Evolutionary conservation across 2,888 invertebrate genomes (phyloP), one percentile per base, ranked within the genome.

Genomic region (Ophion obscuratus): DNA sequence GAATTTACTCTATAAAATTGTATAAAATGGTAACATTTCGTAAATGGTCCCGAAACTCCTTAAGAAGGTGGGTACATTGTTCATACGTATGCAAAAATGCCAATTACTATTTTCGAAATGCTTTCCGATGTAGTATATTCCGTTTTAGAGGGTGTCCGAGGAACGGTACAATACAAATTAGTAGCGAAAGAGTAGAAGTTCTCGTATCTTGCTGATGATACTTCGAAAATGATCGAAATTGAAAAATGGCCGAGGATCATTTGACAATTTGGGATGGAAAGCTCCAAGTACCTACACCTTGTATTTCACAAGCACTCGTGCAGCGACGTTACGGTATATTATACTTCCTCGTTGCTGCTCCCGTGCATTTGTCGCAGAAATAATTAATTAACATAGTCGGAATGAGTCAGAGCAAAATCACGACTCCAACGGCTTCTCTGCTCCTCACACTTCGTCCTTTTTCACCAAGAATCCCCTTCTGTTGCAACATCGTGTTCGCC

Each of bases 361-460:
- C 73, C 67, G 64, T 62, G 82, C 90, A 91, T 92, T 91, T 91
- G 89, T 91, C 90, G 80, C 89, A 77, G 90, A 89, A 92, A 92
- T 92, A 92, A 92, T 92, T 92, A 92, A 92, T 92, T 92, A 92
- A 90, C 90, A 88, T 27, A 47, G 53, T 61, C 81, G 40, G 81
- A 81, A 78, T 78, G 81, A 78, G 53, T 70, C 86, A 62, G 74
- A 83, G 83, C 68, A 66, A 66, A 79, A 77, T 84, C 68, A 80
- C 61, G 68, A 80, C 80, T 83, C 74, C 79, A 77, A 66, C 77
- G 76, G 67, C 87, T 77, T 84, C 86, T 57, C 79, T 44, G 68
- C 62, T 47, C 44, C 44, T 57, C 44, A 44, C 40, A 17, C 64
- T 78, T 67, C 57, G 17, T 68, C 27, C 70, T 68, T 40, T 68